phyloP scores from a whole-genome alignment of 2,113 vertebrate species.

The Chaenogobius annularis region DNA sequence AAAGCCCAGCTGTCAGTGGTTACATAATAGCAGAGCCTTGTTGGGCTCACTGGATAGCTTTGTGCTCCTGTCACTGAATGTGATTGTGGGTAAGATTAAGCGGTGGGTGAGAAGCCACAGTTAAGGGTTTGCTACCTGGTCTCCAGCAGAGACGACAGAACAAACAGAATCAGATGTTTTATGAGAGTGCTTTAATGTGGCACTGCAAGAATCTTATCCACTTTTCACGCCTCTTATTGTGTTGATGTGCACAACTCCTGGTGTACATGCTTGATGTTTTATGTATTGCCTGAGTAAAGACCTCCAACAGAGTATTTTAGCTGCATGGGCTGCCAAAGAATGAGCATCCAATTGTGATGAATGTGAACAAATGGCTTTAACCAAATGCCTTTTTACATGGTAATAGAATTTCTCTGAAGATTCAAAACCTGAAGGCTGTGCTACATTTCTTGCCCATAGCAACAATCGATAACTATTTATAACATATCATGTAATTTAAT shows the following conservation, averaged over 20 bases:
- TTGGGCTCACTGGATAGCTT: conserved; percentile 72
- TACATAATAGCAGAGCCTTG: conserved; percentile 80
- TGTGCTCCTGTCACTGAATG: conserved; percentile 75
- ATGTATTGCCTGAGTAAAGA: conserved; percentile 43
- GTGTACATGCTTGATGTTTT: conserved; percentile 48
- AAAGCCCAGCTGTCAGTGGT: conserved; percentile 79
- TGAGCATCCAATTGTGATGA: conserved; percentile 28
- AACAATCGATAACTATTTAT: conserved; percentile 53
- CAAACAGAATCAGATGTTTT: conserved; percentile 54
- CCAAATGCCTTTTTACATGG: conserved; percentile 6
- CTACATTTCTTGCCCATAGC: conserved; percentile 24
- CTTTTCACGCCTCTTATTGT: conserved; percentile 48
- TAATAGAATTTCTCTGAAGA: conserved; percentile 13
- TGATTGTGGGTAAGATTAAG: conserved; percentile 80
- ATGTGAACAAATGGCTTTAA: conserved; percentile 16
- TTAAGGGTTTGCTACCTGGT: conserved; percentile 76
- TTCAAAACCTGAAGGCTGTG: conserved; percentile 21
- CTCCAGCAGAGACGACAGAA: conserved; percentile 66
- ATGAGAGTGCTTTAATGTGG: conserved; percentile 47
- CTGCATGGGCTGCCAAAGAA: conserved; percentile 22
- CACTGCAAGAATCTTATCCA: conserved; percentile 34
- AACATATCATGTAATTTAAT: conserved; percentile 59
- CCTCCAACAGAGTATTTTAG: conserved; percentile 35
- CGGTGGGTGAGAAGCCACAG: conserved; percentile 69
- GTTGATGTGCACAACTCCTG: conserved; percentile 33